phyloP scores from a whole-genome alignment of 2,797 vertebrate genomes.

The Eulemur coronatus region DNA sequence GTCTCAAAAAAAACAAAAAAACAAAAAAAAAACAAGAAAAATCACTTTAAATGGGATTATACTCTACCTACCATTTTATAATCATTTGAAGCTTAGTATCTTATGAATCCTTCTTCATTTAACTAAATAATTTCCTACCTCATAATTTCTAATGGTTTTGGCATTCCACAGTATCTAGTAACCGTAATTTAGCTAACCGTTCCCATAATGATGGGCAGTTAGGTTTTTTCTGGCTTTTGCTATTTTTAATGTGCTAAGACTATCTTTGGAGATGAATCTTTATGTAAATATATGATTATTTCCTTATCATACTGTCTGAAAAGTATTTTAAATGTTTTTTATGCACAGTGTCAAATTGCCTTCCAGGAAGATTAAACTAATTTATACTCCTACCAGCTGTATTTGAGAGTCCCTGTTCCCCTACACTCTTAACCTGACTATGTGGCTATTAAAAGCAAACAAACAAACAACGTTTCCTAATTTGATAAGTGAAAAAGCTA shows the following conservation, averaged over 20 bases:
- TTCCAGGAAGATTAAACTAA: background rate
- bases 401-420: background rate
- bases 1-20: too few relatives aligned
- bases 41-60: background rate
- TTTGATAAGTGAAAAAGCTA: background rate
- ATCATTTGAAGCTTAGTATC: background rate
- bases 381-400: background rate
- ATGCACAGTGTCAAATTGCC: background rate
- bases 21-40: too few relatives aligned
- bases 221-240: background rate
- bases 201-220: background rate
- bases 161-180: background rate
- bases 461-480: background rate
- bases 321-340: background rate
- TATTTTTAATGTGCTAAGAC: background rate
- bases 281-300: background rate
- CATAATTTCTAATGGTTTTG: background rate
- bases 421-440: background rate
- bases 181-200: background rate
- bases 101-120: background rate
- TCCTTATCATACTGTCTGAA: background rate
- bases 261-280: background rate
- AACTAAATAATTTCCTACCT: background rate
- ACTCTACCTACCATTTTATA: background rate
- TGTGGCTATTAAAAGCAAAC: background rate